Evolutionary conservation across 1,140 invertebrate genomes (phyloP).

Genomic region (Dendrolimus punctatus): DNA sequence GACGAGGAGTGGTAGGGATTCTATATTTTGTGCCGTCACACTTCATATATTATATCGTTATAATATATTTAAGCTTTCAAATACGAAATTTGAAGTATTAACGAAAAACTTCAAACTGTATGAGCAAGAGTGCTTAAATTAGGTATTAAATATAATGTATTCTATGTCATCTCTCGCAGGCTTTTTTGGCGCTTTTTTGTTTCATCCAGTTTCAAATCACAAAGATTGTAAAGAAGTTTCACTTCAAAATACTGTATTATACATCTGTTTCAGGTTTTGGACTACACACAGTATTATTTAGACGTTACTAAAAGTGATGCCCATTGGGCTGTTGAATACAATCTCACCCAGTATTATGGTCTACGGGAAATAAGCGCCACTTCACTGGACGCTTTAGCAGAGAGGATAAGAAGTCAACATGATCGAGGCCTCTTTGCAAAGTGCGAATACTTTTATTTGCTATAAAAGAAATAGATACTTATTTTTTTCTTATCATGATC

Average conservation of each 20-base stretch:
- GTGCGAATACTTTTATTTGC: slow-evolving; percentile 25
- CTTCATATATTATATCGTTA: too few species aligned
- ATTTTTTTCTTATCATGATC: too few species aligned
- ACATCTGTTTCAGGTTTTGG: slow-evolving; percentile 77
- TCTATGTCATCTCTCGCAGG: too few species aligned
- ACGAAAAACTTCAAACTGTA: too few species aligned
- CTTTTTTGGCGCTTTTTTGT: too few species aligned
- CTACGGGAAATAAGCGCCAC: slow-evolving; percentile 79
- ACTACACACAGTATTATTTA: slow-evolving; percentile 93
- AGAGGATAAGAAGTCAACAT: slow-evolving; percentile 69
- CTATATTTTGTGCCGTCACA: too few species aligned
- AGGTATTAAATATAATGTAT: too few species aligned
- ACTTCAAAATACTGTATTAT: not conserved
- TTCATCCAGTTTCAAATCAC: too few species aligned
- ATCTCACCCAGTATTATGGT: slow-evolving; percentile 83
- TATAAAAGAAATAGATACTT: not conserved
- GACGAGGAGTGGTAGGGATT: too few species aligned
- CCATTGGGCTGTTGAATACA: slow-evolving; percentile 87
- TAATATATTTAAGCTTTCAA: too few species aligned
- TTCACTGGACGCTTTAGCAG: slow-evolving; percentile 81
- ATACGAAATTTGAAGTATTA: too few species aligned
- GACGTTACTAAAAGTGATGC: slow-evolving; percentile 83
- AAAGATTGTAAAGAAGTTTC: not conserved
- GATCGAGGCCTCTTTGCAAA: slow-evolving; percentile 42
- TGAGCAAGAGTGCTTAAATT: too few species aligned